phyloP scores from a whole-genome alignment of 2,113 vertebrate species.

The Tachuris rubrigastra region DNA sequence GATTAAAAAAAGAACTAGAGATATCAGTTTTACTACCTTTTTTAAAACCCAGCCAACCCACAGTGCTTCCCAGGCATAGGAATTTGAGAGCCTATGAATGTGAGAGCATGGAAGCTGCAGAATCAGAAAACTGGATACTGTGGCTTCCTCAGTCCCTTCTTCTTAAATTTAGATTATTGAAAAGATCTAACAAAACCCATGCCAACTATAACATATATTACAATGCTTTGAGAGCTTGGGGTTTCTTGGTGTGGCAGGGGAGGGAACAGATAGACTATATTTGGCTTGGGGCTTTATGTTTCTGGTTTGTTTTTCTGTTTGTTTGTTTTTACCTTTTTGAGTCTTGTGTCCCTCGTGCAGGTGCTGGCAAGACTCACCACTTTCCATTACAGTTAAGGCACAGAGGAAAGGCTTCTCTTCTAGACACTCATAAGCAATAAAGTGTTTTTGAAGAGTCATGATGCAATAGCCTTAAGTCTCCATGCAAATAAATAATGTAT shows the following conservation, averaged over 20 bases:
- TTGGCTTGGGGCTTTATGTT: background rate
- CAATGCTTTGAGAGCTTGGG: background rate
- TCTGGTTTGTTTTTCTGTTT: background rate
- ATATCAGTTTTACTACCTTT: background rate
- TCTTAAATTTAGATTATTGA: background rate
- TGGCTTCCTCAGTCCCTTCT: background rate
- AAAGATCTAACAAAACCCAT: background rate
- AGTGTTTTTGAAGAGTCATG: background rate
- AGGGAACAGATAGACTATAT: background rate
- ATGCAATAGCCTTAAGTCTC: background rate
- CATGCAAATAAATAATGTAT: constrained; percentile 16
- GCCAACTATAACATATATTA: background rate
- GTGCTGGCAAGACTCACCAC: background rate
- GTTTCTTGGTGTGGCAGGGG: background rate
- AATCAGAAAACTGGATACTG: background rate
- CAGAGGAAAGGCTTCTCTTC: background rate
- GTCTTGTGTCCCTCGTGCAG: background rate
- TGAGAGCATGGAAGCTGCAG: background rate
- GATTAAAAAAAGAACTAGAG: background rate
- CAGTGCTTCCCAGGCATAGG: background rate
- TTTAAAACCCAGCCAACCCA: background rate
- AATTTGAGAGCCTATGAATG: background rate
- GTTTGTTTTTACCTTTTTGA: background rate
- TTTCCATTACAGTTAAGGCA: background rate
- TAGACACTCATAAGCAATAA: background rate